These are phyloP conservation scores for Peromyscus melanophrys DNA, from an alignment of 2,797 vertebrate genomes.

Conservation along the genomic window DNA sequence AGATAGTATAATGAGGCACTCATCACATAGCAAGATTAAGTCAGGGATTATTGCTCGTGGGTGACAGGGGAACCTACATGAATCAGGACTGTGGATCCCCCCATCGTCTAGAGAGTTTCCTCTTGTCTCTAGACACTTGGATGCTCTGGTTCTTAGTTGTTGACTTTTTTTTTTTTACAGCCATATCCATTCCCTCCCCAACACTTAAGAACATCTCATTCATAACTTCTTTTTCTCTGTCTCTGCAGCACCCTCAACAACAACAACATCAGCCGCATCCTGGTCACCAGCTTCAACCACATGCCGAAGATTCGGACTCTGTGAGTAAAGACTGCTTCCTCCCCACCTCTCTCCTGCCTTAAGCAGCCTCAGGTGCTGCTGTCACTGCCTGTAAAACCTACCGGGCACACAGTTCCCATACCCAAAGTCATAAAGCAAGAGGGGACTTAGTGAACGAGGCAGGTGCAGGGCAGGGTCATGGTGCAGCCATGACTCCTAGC, in stretches of 20 bases:
- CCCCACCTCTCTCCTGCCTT: accelerated
- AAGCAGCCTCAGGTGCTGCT: accelerated
- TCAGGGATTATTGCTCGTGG: background rate
- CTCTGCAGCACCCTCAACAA: slow-evolving; percentile 97
- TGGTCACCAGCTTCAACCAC: slow-evolving; percentile 99
- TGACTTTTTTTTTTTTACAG: background rate
- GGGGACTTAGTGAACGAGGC: no score
- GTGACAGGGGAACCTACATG: background rate
- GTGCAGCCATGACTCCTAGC: background rate
- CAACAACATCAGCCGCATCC: slow-evolving; percentile 99
- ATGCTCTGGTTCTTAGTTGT: accelerated
- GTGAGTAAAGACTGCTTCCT: slow-evolving; percentile 91
- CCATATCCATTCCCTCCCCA: no score
- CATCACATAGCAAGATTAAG: background rate
- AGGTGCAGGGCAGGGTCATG: accelerated
- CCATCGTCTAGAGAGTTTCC: background rate
- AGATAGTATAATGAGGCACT: background rate
- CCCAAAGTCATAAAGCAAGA: background rate
- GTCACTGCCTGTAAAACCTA: background rate
- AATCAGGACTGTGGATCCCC: accelerated
- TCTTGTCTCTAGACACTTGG: background rate
- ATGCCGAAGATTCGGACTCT: slow-evolving; percentile 99
- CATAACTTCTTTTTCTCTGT: slow-evolving; percentile 77
- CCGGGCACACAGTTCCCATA: accelerated
- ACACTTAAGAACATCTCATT: background rate